Percentiles rank a stretch among this genome's conserved stretches.
Evolutionary conservation across 2,797 vertebrate genomes (phyloP).

Genomic region (Leptoclinus maculatus): DNA sequence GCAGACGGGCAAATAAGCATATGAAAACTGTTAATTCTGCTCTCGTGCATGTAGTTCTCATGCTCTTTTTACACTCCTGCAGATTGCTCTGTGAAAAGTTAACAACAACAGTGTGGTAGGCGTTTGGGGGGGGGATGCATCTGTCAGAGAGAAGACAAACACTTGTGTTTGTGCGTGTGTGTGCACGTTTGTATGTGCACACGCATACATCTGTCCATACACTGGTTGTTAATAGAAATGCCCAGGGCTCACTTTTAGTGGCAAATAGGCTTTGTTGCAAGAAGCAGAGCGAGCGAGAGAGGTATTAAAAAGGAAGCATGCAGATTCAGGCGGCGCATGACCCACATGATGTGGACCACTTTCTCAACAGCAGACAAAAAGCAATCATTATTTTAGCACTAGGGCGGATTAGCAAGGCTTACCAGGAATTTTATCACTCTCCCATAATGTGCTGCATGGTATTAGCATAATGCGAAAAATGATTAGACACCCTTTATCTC

Average conservation of each 20-base stretch:
- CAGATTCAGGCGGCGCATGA: slow-evolving; percentile 51
- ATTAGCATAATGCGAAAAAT: slow-evolving; percentile 78
- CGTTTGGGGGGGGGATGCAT: slow-evolving; percentile 17
- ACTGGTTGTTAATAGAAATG: slow-evolving; percentile 57
- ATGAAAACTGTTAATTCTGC: slow-evolving; percentile 50
- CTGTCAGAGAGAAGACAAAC: slow-evolving; percentile 17
- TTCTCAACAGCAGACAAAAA: slow-evolving; percentile 76
- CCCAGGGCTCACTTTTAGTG: slow-evolving; percentile 54
- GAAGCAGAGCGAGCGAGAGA: slow-evolving; percentile 27
- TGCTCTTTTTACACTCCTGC: slow-evolving; percentile 24
- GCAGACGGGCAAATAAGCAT: slow-evolving; percentile 57
- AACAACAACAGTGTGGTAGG: slow-evolving; percentile 35
- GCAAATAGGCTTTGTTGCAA: slow-evolving; percentile 54
- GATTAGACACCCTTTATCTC: slow-evolving; percentile 77
- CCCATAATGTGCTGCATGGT: slow-evolving; percentile 71
- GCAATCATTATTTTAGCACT: slow-evolving; percentile 80
- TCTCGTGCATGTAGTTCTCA: slow-evolving; percentile 36
- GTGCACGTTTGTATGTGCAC: slow-evolving; percentile 16
- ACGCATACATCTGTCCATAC: slow-evolving; percentile 47
- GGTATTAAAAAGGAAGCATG: slow-evolving; percentile 51
- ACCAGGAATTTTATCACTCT: slow-evolving; percentile 78
- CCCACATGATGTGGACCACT: slow-evolving; percentile 67
- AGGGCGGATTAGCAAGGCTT: slow-evolving; percentile 78
- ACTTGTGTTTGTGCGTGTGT: background rate
- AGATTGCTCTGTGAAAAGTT: slow-evolving; percentile 40